Evolutionary conservation across 2,113 vertebrate species (phyloP), one percentile per base, ranked within the genome.

Genomic region (Chaetura pelagica): DNA sequence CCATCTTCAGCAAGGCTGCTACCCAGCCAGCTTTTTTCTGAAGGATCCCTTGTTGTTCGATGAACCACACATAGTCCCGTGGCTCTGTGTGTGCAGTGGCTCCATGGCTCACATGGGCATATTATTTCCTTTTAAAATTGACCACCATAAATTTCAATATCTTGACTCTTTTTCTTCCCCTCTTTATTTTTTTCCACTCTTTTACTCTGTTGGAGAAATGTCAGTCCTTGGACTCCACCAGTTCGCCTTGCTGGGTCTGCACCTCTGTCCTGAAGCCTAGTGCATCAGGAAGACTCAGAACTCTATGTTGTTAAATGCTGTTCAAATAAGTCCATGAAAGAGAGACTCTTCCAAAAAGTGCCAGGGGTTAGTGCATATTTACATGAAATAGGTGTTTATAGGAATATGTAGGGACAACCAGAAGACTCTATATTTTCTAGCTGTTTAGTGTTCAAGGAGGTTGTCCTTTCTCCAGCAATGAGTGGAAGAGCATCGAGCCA

Each of bases 51-150:
- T 27, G 17, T 34, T 51, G 58, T 57, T 72, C 10, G 4, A 9
- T 23, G 35, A 48, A 10, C 74, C 38, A 30, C 42, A 38, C 19
- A 15, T 26, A 79, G 23, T 32, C 23, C 34, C 2, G 0, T 26
- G 9, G 18, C 38, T 40, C 57, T 4, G 0, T 34, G 21, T 23
- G 26, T 55, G 44, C n/a, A 17, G 38, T 38, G 80, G 68, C 46
- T 66, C 62, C 1, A 0, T 64, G 62, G n/a, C 44, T 80, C 30
- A 14, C 38, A 10, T 3, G 0, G 15, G 27, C 1, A 0, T 54
- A 14, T 32, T 63, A 15, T 16, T 58, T 69, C 35, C 48, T 78
- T 52, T 87, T 42, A 7, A 54, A 69, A 64, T 30, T 18, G 44
- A n/a, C 68, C 2, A 1, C 38, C 2, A 0, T 71, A 42, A 20